phyloP scores from a whole-genome alignment of 2,888 invertebrate genomes.

The Caradrina kadenii region DNA sequence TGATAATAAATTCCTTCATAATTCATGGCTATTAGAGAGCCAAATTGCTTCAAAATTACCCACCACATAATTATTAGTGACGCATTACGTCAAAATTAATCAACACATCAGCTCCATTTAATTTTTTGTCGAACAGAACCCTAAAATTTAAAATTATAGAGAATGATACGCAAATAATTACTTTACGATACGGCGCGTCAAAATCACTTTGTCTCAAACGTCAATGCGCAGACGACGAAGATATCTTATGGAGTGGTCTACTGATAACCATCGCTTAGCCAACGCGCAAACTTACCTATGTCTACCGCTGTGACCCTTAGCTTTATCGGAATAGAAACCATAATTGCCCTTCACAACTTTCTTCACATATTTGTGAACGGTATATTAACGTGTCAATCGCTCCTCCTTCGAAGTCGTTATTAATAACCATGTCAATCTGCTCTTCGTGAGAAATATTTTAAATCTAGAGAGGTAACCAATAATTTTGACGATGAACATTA shows the following conservation, averaged over 20 bases:
- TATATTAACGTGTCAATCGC: slow-evolving; percentile 88
- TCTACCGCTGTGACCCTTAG: slow-evolving; percentile 46
- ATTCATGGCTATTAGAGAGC: slow-evolving; percentile 46
- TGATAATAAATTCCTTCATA: slow-evolving; percentile 29
- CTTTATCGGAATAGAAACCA: slow-evolving; percentile 39
- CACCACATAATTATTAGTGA: slow-evolving; percentile 54
- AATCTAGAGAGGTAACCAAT: slow-evolving; percentile 81
- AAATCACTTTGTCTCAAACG: slow-evolving; percentile 86
- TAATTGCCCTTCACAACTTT: slow-evolving; percentile 45
- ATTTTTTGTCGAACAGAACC: slow-evolving; percentile 57
- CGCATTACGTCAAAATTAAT: slow-evolving; percentile 60
- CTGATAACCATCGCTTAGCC: slow-evolving; percentile 80
- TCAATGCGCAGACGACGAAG: slow-evolving; percentile 74
- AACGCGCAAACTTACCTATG: slow-evolving; percentile 68
- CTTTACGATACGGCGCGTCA: slow-evolving; percentile 80
- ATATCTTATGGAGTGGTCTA: slow-evolving; percentile 77
- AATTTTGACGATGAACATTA: slow-evolving; percentile 82
- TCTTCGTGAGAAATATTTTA: slow-evolving; percentile 87
- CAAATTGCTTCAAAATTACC: slow-evolving; percentile 54
- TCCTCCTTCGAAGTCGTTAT: slow-evolving; percentile 82
- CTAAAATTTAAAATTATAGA: slow-evolving; percentile 67
- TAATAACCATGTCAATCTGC: slow-evolving; percentile 87
- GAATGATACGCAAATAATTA: slow-evolving; percentile 85
- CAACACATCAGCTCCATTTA: slow-evolving; percentile 57
- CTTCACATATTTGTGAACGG: slow-evolving; percentile 64